A percentile compares a stretch with the other conserved stretches of the same genome.
Conservation (phyloP, 2,113 vertebrate species). For the Empidonax alnorum region DNA sequence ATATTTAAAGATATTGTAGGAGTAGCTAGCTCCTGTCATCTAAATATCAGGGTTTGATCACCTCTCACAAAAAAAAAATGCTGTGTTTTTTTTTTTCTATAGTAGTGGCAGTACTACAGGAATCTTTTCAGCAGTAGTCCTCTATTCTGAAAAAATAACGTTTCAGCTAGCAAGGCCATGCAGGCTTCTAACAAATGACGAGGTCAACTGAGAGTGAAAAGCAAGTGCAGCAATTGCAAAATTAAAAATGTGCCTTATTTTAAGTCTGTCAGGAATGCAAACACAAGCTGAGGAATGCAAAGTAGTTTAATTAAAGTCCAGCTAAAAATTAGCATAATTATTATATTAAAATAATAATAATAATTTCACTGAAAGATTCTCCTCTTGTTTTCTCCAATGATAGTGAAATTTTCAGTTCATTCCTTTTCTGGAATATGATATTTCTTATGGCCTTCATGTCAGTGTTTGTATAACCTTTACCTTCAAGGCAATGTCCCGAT, state of each 20-base stretch:
- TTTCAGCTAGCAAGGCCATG: neutral
- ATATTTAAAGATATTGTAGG: neutral
- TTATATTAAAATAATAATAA: neutral
- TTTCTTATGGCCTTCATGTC: neutral
- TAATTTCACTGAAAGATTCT: neutral
- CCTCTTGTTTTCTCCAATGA: neutral
- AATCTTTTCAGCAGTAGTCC: neutral
- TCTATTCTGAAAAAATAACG: neutral
- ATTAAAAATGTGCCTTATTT: slow-evolving; percentile 22
- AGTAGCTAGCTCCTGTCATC: neutral
- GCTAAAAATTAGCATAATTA: neutral
- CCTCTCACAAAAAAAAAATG: accelerated
- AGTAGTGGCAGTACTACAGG: neutral
- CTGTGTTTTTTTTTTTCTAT: neutral
- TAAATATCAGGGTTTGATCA: neutral
- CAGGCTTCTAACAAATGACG: neutral
- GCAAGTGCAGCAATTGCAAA: neutral
- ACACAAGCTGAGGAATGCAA: neutral
- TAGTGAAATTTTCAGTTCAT: neutral
- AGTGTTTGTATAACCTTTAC: neutral
- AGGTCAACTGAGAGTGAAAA: slow-evolving; percentile 21
- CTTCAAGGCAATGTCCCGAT: neutral
- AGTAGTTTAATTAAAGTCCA: neutral
- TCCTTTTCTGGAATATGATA: neutral
- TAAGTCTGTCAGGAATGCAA: neutral